Percentiles rank a stretch among this genome's conserved stretches.
Conservation (phyloP, 2,888 invertebrate species). For the Prosopocoilus inquinatus region DNA sequence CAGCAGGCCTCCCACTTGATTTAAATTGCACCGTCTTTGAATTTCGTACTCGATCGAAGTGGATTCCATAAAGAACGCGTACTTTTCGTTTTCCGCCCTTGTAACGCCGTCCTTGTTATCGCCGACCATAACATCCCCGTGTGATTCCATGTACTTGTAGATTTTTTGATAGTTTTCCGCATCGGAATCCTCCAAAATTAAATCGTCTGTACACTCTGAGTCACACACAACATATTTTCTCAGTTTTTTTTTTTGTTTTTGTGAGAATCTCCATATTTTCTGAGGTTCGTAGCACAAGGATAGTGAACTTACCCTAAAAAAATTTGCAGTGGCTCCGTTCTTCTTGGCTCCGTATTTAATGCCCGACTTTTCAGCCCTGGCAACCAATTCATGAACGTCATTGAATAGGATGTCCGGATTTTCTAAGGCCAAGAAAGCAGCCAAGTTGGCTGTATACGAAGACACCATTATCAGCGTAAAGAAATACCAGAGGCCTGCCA, state of each 20-base stretch:
- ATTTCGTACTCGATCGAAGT: slow-evolving; percentile 82
- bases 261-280: too few species aligned
- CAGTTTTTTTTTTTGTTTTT: too few species aligned
- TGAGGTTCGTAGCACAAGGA: too few species aligned
- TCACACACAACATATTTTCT: too few species aligned
- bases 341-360: slow-evolving; percentile 85
- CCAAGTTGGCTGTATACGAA: slow-evolving; percentile 89
- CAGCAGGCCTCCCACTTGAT: slow-evolving; percentile 66
- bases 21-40: slow-evolving; percentile 72
- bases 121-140: slow-evolving; percentile 39
- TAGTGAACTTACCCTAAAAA: slow-evolving; percentile 70
- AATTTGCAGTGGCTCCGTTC: slow-evolving; percentile 83
- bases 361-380: slow-evolving; percentile 69
- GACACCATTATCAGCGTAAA: slow-evolving; percentile 85
- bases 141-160: slow-evolving; percentile 32
- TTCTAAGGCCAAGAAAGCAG: slow-evolving; percentile 86
- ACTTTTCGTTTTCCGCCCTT: slow-evolving; percentile 34
- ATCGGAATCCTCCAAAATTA: slow-evolving; percentile 30
- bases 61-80: slow-evolving; percentile 45
- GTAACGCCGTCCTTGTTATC: slow-evolving; percentile 41
- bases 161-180: slow-evolving; percentile 36
- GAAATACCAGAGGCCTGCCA: slow-evolving; percentile 89
- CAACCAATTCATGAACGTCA: slow-evolving; percentile 79
- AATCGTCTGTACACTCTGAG: too few species aligned
- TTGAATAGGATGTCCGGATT: slow-evolving; percentile 68